phyloP scores from a whole-genome alignment of 2,113 vertebrate genomes.

The Indicator maculatus region DNA sequence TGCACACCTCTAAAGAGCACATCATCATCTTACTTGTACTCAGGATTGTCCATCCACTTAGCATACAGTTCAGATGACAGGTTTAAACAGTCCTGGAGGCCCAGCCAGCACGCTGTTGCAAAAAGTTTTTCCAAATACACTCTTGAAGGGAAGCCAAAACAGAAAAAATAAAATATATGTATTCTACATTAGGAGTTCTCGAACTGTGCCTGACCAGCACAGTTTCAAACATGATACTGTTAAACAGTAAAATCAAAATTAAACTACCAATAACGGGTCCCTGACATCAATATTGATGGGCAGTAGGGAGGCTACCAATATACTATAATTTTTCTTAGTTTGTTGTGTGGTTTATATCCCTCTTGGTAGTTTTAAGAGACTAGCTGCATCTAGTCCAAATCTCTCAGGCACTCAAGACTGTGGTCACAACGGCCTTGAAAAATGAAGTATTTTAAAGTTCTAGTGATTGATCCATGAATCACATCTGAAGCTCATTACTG shows the following conservation, averaged over 20 bases:
- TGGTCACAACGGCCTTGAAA: not conserved
- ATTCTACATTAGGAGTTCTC: not conserved
- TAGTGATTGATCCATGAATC: not conserved
- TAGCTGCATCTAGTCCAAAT: not conserved
- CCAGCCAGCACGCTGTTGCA: slow-evolving; percentile 70
- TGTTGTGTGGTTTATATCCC: not conserved
- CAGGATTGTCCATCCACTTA: slow-evolving; percentile 71
- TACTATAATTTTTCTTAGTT: not conserved
- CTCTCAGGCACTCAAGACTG: not conserved
- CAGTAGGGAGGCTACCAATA: not conserved
- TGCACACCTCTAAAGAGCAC: not conserved
- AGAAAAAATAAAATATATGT: not conserved
- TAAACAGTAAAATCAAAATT: not conserved
- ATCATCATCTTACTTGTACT: slow-evolving; percentile 70
- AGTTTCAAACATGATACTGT: not conserved
- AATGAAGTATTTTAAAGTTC: not conserved
- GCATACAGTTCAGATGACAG: slow-evolving; percentile 74
- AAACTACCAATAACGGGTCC: not conserved
- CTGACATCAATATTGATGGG: not conserved
- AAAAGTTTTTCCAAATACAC: slow-evolving; percentile 65
- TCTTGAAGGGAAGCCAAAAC: slow-evolving; percentile 68
- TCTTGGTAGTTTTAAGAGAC: not conserved
- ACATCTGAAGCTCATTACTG: not conserved
- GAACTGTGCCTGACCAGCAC: not conserved
- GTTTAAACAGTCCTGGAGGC: slow-evolving; percentile 78